phyloP scores from a whole-genome alignment of 2,113 vertebrate species.

The Oreochromis niloticus region DNA sequence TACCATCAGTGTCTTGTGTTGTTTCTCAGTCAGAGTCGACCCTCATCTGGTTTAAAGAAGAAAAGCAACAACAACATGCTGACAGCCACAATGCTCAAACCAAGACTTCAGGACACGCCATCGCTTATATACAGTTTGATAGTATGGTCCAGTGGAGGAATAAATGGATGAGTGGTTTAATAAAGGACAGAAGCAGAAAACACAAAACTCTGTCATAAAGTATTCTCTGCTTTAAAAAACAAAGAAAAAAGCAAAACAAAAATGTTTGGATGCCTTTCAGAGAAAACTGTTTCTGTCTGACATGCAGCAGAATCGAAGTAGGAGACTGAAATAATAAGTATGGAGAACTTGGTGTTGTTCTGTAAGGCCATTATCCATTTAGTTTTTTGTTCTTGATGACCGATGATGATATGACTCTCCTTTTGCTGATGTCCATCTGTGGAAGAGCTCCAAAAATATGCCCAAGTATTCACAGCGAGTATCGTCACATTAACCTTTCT shows the following conservation, averaged over 20 bases:
- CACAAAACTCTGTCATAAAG: neutral
- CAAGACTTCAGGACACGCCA: neutral
- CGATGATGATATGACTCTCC: neutral
- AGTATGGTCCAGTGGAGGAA: neutral
- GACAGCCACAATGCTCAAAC: neutral
- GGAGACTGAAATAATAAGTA: neutral
- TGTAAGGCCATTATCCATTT: neutral
- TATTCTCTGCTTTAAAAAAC: neutral
- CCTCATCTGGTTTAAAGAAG: neutral
- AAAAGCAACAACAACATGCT: neutral
- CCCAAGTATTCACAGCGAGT: neutral
- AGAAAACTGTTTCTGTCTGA: neutral
- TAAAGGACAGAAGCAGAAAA: neutral
- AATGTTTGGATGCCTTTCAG: neutral
- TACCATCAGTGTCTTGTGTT: neutral
- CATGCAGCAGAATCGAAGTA: neutral
- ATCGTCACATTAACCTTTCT: neutral
- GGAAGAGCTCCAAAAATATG: neutral
- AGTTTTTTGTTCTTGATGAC: neutral
- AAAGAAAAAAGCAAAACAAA: neutral
- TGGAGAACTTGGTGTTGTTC: neutral
- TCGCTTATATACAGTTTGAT: neutral
- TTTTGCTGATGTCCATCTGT: neutral
- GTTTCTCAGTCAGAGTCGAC: neutral
- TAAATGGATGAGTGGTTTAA: neutral